Percentiles rank a stretch among this genome's conserved stretches.
These are phyloP conservation scores for Enteromius viviparus DNA, from an alignment of 2,797 vertebrate genomes.

Conservation along the genomic window DNA sequence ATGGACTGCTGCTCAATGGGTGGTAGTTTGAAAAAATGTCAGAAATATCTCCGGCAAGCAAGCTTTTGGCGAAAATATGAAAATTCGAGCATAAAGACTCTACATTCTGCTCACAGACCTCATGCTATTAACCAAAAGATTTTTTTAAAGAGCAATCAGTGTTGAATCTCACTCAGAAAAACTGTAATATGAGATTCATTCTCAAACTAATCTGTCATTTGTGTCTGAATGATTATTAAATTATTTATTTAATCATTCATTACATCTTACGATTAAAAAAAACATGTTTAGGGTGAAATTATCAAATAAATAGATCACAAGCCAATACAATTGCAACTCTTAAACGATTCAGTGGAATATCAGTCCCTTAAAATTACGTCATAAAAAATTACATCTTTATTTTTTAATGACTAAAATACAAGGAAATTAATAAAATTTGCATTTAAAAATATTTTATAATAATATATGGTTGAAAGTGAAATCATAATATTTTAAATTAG, in stretches of 20 bases:
- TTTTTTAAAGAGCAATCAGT: not conserved
- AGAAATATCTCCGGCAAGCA: not conserved
- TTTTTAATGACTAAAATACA: not conserved
- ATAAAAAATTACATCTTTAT: not conserved
- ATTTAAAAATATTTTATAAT: not conserved
- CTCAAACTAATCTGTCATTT: no score
- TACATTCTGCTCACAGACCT: not conserved
- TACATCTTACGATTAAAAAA: not conserved
- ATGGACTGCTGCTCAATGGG: slow-evolving; percentile 27
- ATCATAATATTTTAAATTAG: not conserved
- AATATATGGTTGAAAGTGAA: not conserved
- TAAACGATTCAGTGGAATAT: no score
- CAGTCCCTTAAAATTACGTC: not conserved
- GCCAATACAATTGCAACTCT: not conserved
- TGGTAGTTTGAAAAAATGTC: not conserved
- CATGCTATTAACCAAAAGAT: not conserved
- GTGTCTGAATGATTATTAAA: not conserved
- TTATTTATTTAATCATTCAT: not conserved
- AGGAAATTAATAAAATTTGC: not conserved
- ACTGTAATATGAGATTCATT: not conserved
- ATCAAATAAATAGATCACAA: not conserved
- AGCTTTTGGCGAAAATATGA: not conserved
- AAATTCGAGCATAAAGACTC: not conserved
- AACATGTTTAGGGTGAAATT: not conserved
- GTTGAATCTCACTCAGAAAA: not conserved